These are phyloP conservation scores for Noctua janthina DNA, from an alignment of 2,888 invertebrate genomes.

Conservation along the genomic window DNA sequence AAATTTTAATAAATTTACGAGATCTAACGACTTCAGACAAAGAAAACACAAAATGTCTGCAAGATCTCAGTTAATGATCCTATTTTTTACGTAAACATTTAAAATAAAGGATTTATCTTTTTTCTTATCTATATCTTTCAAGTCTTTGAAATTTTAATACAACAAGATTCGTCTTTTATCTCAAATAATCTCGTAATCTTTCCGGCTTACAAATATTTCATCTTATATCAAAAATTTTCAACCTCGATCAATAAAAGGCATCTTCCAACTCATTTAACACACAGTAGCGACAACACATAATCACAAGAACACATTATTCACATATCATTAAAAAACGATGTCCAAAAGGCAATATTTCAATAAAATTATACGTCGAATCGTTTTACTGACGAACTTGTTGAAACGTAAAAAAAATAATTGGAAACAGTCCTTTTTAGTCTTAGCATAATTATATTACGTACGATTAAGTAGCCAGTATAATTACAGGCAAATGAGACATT, in stretches of 20 bases:
- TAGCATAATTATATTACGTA: background rate
- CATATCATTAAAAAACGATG: constrained; percentile 60
- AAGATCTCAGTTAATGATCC: background rate
- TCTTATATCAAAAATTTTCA: background rate
- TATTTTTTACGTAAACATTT: background rate
- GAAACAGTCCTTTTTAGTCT: background rate
- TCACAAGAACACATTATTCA: constrained; percentile 45
- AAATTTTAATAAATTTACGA: background rate
- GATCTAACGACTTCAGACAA: background rate
- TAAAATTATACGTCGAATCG: constrained; percentile 44
- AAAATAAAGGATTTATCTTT: background rate
- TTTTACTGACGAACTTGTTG: background rate
- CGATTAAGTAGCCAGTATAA: background rate
- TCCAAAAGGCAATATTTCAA: constrained; percentile 87
- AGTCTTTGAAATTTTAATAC: background rate
- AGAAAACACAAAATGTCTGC: background rate
- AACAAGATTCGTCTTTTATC: background rate
- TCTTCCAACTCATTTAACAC: constrained; percentile 10
- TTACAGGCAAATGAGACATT: background rate
- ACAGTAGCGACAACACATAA: constrained; percentile 30
- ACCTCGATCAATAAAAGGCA: constrained; percentile 2
- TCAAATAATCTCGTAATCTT: background rate
- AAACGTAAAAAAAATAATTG: background rate
- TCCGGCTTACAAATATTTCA: background rate
- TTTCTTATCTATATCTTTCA: background rate